Evolutionary conservation across 2,113 vertebrate species (phyloP).

Genomic region (Clarias macrocephalus): DNA sequence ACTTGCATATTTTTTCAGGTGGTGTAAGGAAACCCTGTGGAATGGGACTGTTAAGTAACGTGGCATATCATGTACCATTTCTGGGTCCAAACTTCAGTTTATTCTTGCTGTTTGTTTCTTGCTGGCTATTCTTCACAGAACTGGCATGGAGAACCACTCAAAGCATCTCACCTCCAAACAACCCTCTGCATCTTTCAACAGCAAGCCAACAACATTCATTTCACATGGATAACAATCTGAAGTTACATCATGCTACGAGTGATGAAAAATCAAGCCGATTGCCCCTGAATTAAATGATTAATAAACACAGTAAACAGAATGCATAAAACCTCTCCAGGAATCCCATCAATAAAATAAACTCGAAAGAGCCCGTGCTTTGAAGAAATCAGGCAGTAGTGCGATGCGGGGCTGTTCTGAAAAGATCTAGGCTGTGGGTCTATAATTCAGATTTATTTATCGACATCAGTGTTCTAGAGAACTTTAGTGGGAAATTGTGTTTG

Average conservation of each 20-base stretch:
- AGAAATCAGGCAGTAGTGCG: constrained; percentile 38
- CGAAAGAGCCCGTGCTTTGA: constrained; percentile 54
- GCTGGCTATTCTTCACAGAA: not conserved
- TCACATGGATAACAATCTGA: constrained; percentile 56
- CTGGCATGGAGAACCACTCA: not conserved
- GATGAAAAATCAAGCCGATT: constrained; percentile 55
- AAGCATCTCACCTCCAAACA: not conserved
- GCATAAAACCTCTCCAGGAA: constrained; percentile 54
- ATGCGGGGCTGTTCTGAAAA: constrained; percentile 41
- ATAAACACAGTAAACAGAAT: constrained; percentile 63
- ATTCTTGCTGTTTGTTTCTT: too few relatives aligned
- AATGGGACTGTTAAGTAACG: too few relatives aligned
- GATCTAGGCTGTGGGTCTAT: constrained; percentile 29
- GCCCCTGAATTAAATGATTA: constrained; percentile 66
- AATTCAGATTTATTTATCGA: constrained; percentile 34
- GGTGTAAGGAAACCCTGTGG: not conserved
- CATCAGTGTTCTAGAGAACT: constrained; percentile 40
- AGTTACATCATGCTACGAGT: constrained; percentile 58
- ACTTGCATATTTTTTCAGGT: not conserved
- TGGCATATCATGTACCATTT: too few relatives aligned
- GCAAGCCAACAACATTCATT: constrained; percentile 52
- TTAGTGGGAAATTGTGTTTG: constrained; percentile 48
- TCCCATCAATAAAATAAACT: constrained; percentile 60
- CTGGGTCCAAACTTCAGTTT: too few relatives aligned
- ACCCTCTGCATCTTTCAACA: constrained; percentile 32